These are phyloP conservation scores for Oxyteleia sp. DNA, from an alignment of 2,888 invertebrate species.

Conservation along the genomic window DNA sequence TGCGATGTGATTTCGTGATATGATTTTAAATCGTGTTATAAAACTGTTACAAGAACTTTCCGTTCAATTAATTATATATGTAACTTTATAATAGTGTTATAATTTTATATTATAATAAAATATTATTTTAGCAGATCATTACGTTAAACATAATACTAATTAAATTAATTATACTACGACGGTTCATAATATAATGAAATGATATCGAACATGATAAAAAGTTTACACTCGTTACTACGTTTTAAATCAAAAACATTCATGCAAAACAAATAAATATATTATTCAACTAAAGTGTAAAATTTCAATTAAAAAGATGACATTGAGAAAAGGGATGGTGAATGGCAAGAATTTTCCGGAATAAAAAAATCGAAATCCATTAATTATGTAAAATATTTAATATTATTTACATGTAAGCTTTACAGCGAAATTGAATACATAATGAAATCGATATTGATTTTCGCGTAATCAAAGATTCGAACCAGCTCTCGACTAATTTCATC, in stretches of 20 bases:
- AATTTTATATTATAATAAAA: background rate
- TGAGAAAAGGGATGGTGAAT: slow-evolving; percentile 15
- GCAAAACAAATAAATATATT: background rate
- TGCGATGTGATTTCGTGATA: background rate
- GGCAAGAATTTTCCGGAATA: slow-evolving; percentile 6
- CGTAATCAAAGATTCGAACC: slow-evolving; percentile 5
- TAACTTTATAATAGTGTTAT: background rate
- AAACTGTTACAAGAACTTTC: background rate
- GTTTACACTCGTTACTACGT: background rate
- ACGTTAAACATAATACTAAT: background rate
- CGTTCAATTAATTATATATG: background rate
- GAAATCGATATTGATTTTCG: slow-evolving; percentile 14
- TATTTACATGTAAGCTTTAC: slow-evolving; percentile 36
- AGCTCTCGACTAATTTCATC: too few species aligned
- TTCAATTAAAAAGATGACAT: slow-evolving; percentile 4
- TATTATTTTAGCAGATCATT: background rate
- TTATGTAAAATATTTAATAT: slow-evolving; percentile 45
- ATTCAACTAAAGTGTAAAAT: slow-evolving; percentile 2
- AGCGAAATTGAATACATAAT: slow-evolving; percentile 25
- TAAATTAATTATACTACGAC: slow-evolving; percentile 1
- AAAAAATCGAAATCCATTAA: slow-evolving; percentile 32
- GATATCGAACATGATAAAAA: background rate
- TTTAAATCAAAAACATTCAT: background rate
- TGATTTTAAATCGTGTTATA: background rate
- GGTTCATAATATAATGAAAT: background rate